Percentiles rank a stretch among this genome's conserved stretches.
Conservation (phyloP, 2,797 vertebrate genomes). For the Enteromius unitaeniatus region DNA sequence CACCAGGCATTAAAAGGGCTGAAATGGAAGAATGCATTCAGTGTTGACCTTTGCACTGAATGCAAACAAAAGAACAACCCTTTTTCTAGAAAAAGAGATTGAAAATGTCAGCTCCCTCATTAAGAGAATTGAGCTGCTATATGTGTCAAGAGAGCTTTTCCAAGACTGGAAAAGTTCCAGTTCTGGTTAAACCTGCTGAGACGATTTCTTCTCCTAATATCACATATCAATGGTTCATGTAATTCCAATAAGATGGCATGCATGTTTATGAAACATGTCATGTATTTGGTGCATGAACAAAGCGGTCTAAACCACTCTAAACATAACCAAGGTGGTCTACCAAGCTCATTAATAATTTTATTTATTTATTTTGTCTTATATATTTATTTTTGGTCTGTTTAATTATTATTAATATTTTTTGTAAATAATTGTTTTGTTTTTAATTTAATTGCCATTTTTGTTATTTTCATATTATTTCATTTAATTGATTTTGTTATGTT, state of each 20-base stretch:
- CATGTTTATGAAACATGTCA: not conserved
- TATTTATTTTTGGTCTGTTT: too few species aligned
- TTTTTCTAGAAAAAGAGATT: not conserved
- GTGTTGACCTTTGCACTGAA: slow-evolving; percentile 17
- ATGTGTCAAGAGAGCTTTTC: not conserved
- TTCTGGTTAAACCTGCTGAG: not conserved
- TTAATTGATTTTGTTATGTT: not conserved
- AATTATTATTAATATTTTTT: not conserved
- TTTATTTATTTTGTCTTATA: not conserved
- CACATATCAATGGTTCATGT: not conserved
- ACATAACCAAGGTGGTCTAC: not conserved
- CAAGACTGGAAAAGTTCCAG: not conserved
- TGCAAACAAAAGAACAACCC: slow-evolving; percentile 27
- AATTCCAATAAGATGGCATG: not conserved
- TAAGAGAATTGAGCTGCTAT: slow-evolving; percentile 1
- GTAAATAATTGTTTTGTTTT: not conserved
- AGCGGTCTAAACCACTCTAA: not conserved
- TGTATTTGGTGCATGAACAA: not conserved
- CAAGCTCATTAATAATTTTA: not conserved
- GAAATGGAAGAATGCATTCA: not conserved
- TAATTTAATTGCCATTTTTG: not conserved
- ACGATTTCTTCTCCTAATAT: not conserved
- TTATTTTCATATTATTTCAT: not conserved
- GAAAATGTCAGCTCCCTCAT: slow-evolving; percentile 37
- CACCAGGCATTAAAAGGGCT: not conserved